These are phyloP conservation scores for Tachina fera DNA, from an alignment of 2,888 invertebrate species.

Conservation along the genomic window DNA sequence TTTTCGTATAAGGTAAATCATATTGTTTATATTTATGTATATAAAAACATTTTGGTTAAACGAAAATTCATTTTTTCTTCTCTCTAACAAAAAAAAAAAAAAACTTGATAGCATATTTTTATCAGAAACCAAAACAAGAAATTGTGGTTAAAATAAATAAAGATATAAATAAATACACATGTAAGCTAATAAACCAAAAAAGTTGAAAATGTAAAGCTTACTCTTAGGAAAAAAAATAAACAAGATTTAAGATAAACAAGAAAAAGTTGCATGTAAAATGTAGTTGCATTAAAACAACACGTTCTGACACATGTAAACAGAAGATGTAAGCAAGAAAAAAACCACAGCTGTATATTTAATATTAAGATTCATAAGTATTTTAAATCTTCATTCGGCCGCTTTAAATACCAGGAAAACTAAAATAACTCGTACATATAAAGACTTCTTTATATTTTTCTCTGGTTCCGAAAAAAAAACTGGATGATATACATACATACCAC, in stretches of 20 bases:
- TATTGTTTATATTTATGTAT: neutral
- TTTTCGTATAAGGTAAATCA: conserved; percentile 18
- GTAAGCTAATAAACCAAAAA: conserved; percentile 36
- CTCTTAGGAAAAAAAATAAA: neutral
- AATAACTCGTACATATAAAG: neutral
- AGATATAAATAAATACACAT: conserved; percentile 23
- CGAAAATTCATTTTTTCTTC: conserved; percentile 48
- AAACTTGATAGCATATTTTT: conserved; percentile 33
- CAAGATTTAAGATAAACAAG: conserved; percentile 26
- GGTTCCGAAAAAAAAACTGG: neutral
- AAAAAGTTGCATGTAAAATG: neutral
- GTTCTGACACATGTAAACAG: conserved; percentile 39
- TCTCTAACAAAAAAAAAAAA: neutral
- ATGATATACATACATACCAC: conserved; percentile 7
- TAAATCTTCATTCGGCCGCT: neutral
- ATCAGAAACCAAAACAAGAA: conserved; percentile 32
- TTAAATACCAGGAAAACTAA: conserved; percentile 25
- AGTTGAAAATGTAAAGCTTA: neutral
- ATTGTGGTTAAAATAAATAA: conserved; percentile 35
- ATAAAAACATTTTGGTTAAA: conserved; percentile 23
- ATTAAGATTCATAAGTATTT: conserved; percentile 16
- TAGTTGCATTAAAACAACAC: conserved; percentile 26
- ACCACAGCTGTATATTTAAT: conserved; percentile 19
- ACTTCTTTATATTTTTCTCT: neutral
- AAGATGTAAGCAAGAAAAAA: neutral